A percentile compares a stretch with the other conserved stretches of the same genome.
Evolutionary conservation across 2,113 vertebrate genomes (phyloP).

Genomic region (Myiopsitta monachus): DNA sequence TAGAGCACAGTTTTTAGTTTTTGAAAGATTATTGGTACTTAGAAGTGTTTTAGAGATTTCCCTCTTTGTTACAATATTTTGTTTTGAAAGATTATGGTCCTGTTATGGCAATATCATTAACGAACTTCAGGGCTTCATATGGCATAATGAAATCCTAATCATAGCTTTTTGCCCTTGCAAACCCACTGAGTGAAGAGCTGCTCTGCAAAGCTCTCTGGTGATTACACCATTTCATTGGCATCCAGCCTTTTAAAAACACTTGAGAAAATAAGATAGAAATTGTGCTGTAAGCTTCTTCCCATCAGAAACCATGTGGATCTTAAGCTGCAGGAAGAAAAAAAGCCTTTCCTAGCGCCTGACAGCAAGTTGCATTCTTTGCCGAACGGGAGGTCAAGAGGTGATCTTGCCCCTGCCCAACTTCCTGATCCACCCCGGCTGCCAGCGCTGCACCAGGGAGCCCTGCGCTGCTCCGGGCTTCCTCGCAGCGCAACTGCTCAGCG

Average conservation of each 20-base stretch:
- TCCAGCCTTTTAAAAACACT: slow-evolving; percentile 5
- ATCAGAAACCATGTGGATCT: not conserved
- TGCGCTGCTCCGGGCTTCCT: not conserved
- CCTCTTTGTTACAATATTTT: not conserved
- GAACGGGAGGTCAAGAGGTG: slow-evolving; percentile 40
- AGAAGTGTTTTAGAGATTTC: not conserved
- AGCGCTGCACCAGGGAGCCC: not conserved
- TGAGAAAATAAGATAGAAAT: slow-evolving; percentile 49
- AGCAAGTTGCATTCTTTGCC: slow-evolving; percentile 36
- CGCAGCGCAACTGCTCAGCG: not conserved
- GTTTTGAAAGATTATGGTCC: not conserved
- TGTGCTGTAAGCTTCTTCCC: slow-evolving; percentile 14
- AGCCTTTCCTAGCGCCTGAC: not conserved
- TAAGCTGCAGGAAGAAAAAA: not conserved
- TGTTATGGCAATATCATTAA: not conserved
- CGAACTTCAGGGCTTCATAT: not conserved
- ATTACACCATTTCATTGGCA: slow-evolving; percentile 25
- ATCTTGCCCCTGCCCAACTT: slow-evolving; percentile 43
- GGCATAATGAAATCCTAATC: not conserved
- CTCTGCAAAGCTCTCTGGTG: not conserved
- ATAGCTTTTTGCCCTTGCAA: not conserved
- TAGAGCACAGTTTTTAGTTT: not conserved
- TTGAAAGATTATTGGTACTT: not conserved
- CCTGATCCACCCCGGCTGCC: slow-evolving; percentile 7
- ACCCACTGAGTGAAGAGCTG: not conserved